Evolutionary conservation across 2,888 invertebrate species (phyloP).

Genomic region (Temnothorax unifasciatus): DNA sequence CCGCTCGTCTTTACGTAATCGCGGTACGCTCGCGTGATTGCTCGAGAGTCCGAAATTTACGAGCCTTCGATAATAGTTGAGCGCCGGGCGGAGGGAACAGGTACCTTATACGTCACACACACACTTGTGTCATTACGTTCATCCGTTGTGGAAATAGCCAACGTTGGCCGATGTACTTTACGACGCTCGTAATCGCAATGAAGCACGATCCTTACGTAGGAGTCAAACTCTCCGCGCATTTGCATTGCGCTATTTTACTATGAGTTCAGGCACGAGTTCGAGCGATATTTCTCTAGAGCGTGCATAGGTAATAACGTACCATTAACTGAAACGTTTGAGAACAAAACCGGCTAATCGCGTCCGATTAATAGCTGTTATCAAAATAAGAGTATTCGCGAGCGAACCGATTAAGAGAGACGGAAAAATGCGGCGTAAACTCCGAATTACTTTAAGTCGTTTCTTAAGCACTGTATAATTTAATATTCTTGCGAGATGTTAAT

Average conservation of each 20-base stretch:
- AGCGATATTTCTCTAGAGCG: not conserved
- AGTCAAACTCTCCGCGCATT: conserved; percentile 26
- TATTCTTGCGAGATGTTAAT: not conserved
- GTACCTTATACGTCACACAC: conserved; percentile 15
- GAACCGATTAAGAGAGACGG: not conserved
- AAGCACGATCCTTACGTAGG: conserved; percentile 34
- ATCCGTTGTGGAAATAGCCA: conserved; percentile 19
- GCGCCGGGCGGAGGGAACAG: conserved; percentile 25
- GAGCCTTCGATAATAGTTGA: conserved; percentile 58
- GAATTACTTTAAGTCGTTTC: not conserved
- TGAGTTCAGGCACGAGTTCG: conserved; percentile 3
- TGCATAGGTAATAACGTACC: not conserved
- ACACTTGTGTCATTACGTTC: conserved; percentile 44
- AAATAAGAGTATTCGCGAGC: not conserved
- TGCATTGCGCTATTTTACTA: not conserved
- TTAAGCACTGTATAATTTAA: not conserved
- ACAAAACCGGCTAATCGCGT: conserved; percentile 19
- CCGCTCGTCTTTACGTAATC: conserved; percentile 72
- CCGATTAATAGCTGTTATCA: conserved; percentile 12
- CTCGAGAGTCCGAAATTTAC: conserved; percentile 64
- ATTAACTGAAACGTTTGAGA: conserved; percentile 22
- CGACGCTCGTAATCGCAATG: conserved; percentile 38
- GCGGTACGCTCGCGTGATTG: conserved; percentile 70
- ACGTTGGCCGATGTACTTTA: conserved; percentile 33
- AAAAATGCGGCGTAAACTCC: not conserved